Conservation (phyloP, 2,797 vertebrate species). For the Coendou prehensilis region DNA sequence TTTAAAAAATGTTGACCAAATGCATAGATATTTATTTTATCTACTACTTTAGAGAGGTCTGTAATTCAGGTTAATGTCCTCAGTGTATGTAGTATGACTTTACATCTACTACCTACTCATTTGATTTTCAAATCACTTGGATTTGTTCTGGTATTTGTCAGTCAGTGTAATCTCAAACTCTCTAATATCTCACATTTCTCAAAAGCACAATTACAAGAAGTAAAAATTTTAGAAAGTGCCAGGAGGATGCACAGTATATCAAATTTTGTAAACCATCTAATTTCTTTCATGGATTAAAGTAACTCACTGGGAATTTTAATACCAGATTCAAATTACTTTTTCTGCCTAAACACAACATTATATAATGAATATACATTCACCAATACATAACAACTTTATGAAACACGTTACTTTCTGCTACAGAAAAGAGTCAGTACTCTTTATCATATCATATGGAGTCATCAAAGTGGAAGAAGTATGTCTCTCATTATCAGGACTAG, state of each 20-base stretch:
- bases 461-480: background rate
- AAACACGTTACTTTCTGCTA: background rate
- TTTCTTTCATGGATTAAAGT: slow-evolving; percentile 15
- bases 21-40: background rate
- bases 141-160: background rate
- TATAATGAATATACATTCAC: background rate
- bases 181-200: background rate
- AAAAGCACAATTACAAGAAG: background rate
- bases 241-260: background rate
- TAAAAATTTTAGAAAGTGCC: background rate
- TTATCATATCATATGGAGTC: background rate
- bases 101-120: background rate
- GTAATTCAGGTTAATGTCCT: background rate
- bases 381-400: background rate
- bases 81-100: background rate
- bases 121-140: background rate
- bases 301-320: background rate
- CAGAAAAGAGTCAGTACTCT: background rate
- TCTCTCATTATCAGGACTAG: slow-evolving; percentile 62
- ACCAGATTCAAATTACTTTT: background rate
- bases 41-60: background rate
- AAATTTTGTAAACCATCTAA: background rate
- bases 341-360: background rate
- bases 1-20: background rate
- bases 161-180: background rate